phyloP scores from a whole-genome alignment of 1,140 invertebrate species.

The Megalopta genalis region DNA sequence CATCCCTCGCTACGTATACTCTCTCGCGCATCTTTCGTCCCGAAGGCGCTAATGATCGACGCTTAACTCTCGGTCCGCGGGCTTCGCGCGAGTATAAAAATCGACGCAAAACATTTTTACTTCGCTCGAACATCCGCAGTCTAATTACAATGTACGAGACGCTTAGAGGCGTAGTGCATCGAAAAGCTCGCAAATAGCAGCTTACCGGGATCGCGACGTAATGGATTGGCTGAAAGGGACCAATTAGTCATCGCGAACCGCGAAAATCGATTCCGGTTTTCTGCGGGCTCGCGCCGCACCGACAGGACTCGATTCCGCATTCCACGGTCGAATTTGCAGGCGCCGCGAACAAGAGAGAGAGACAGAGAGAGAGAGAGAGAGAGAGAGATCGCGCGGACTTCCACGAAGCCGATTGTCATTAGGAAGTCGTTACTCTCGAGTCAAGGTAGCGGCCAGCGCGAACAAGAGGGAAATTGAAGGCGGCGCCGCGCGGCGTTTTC shows the following conservation, averaged over 20 bases:
- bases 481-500: not conserved
- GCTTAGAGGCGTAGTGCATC: too few species aligned
- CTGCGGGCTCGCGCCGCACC: not conserved
- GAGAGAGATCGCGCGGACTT: conserved; percentile 1
- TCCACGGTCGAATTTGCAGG: conserved; percentile 6
- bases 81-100: too few species aligned
- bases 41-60: too few species aligned
- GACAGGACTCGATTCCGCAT: not conserved
- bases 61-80: too few species aligned
- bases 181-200: not conserved
- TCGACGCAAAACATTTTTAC: too few species aligned
- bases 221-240: not conserved
- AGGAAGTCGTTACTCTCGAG: conserved; percentile 35
- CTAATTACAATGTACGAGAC: too few species aligned
- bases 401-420: conserved; percentile 26
- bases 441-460: not conserved
- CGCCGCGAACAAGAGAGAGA: not conserved
- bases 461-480: not conserved
- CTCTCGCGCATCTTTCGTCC: too few species aligned
- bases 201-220: not conserved
- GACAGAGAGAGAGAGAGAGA: not conserved
- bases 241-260: not conserved
- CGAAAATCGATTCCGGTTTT: conserved; percentile 16
- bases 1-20: too few species aligned
- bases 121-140: too few species aligned